Evolutionary conservation across 2,888 invertebrate genomes (phyloP).

Genomic region (Mactromeris polynyma): DNA sequence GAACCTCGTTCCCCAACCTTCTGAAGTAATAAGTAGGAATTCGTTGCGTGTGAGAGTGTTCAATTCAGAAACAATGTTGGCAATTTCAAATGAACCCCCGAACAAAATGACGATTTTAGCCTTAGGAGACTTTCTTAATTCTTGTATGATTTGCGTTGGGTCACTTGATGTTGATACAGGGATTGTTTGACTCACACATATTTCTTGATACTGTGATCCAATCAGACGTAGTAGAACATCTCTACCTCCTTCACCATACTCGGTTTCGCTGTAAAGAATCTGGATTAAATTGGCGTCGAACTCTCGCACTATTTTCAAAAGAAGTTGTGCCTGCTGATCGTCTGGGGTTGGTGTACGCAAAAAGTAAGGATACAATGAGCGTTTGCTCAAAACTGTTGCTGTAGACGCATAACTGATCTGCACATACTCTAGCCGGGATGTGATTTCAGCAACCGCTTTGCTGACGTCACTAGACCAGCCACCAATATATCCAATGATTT

Average conservation of each 20-base stretch:
- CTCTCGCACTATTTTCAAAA: constrained; percentile 63
- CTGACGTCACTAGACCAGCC: constrained; percentile 70
- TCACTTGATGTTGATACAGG: constrained; percentile 42
- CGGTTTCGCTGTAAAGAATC: constrained; percentile 66
- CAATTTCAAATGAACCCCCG: constrained; percentile 55
- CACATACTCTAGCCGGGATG: constrained; percentile 53
- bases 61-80: constrained; percentile 27
- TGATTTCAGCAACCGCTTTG: constrained; percentile 60
- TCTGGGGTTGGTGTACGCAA: constrained; percentile 67
- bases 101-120: constrained; percentile 66
- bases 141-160: constrained; percentile 26
- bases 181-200: constrained; percentile 66
- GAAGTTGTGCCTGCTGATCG: constrained; percentile 59
- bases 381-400: constrained; percentile 63
- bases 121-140: constrained; percentile 38
- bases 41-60: constrained; percentile 43
- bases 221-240: constrained; percentile 35
- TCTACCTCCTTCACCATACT: constrained; percentile 71
- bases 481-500: constrained; percentile 71
- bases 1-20: constrained; percentile 66
- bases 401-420: constrained; percentile 72
- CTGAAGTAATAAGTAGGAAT: constrained; percentile 68
- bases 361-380: constrained; percentile 65
- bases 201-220: neutral
- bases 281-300: constrained; percentile 67